These are phyloP conservation scores for Heteromyza rotundicornis DNA, from an alignment of 2,888 invertebrate genomes.

Conservation along the genomic window DNA sequence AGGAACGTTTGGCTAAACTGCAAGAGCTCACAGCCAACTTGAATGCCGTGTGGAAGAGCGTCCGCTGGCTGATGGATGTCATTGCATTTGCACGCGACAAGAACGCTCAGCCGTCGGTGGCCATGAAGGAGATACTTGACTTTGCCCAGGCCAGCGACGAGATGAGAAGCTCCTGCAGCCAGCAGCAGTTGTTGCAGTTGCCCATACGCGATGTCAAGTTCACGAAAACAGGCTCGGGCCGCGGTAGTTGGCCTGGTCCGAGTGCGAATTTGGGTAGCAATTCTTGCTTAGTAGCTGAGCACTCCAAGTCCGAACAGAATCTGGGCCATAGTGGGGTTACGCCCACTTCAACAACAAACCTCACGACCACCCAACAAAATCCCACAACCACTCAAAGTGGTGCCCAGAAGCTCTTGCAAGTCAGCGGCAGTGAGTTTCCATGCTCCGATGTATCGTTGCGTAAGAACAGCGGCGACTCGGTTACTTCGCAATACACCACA, in stretches of 20 bases:
- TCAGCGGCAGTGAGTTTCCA: slow-evolving; percentile 29
- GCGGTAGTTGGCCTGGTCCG: slow-evolving; percentile 88
- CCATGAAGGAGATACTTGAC: slow-evolving; percentile 59
- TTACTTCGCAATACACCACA: slow-evolving; percentile 65
- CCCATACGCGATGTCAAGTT: slow-evolving; percentile 72
- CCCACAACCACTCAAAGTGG: slow-evolving; percentile 31
- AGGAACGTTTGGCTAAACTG: slow-evolving; percentile 80
- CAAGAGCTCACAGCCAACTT: slow-evolving; percentile 85
- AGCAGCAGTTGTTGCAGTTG: slow-evolving; percentile 59
- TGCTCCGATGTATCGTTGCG: slow-evolving; percentile 49
- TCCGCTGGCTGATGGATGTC: slow-evolving; percentile 96
- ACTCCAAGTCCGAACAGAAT: slow-evolving; percentile 84
- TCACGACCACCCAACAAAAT: slow-evolving; percentile 9
- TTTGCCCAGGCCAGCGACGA: slow-evolving; percentile 47
- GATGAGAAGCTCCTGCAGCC: slow-evolving; percentile 26
- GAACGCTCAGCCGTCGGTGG: slow-evolving; percentile 59
- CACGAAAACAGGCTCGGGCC: slow-evolving; percentile 73
- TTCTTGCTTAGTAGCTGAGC: slow-evolving; percentile 64
- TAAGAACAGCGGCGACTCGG: slow-evolving; percentile 67
- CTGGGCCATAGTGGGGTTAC: slow-evolving; percentile 52
- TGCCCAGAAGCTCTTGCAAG: slow-evolving; percentile 42
- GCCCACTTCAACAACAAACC: slow-evolving; percentile 23
- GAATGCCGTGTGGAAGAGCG: slow-evolving; percentile 90
- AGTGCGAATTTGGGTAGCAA: slow-evolving; percentile 56
- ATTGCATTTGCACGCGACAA: slow-evolving; percentile 92